These are phyloP conservation scores for Halocaridina rubra DNA, from an alignment of 2,888 invertebrate genomes.

Conservation along the genomic window DNA sequence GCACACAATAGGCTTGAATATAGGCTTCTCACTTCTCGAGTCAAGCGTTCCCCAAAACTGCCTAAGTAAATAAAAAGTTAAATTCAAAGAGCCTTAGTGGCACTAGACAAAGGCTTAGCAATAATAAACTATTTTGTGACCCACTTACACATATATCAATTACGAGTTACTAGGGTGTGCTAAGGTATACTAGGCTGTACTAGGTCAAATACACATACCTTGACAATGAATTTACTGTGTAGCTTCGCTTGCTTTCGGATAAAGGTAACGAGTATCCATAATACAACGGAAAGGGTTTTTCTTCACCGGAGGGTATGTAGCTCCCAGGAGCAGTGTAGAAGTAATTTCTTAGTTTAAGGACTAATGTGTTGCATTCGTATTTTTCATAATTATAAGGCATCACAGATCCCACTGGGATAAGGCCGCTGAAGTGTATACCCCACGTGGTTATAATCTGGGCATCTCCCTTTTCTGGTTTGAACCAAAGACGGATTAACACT, in stretches of 20 bases:
- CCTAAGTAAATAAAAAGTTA: neutral
- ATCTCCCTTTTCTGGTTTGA: constrained; percentile 12
- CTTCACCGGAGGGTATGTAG: neutral
- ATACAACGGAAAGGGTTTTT: constrained; percentile 5
- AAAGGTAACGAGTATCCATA: constrained; percentile 34
- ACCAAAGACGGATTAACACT: constrained; percentile 39
- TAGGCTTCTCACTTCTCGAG: no score
- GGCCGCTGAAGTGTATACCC: constrained; percentile 54
- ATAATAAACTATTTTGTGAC: neutral
- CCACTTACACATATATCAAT: neutral
- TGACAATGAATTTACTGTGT: constrained; percentile 47
- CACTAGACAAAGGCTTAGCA: neutral
- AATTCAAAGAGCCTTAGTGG: neutral
- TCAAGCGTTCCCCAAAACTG: neutral
- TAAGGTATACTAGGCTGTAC: neutral
- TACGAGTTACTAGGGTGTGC: neutral
- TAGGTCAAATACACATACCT: constrained; percentile 15
- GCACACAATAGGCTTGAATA: no score
- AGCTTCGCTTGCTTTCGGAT: constrained; percentile 48
- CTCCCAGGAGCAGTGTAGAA: constrained; percentile 40
- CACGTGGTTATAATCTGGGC: constrained; percentile 28
- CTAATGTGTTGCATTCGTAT: constrained; percentile 39
- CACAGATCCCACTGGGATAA: constrained; percentile 30
- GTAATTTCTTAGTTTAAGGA: constrained; percentile 35
- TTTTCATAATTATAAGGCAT: constrained; percentile 24